These are phyloP conservation scores for Schizopygopsis pylzovi DNA, from an alignment of 2,797 vertebrate species.

Conservation along the genomic window DNA sequence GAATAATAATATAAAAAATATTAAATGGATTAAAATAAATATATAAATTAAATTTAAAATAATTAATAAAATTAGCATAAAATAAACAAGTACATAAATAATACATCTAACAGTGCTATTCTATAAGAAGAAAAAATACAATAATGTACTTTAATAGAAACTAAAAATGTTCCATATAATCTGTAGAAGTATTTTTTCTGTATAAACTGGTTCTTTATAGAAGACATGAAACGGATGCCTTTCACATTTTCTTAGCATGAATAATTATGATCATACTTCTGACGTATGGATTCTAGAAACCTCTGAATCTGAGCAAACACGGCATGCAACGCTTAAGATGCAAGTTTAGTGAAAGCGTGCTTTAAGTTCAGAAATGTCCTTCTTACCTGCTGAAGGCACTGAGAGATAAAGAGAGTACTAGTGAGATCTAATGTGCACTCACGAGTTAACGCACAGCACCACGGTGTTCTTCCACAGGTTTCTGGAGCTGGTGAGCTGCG, in stretches of 20 bases:
- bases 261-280: neutral
- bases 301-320: neutral
- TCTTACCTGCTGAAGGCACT: neutral
- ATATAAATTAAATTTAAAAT: neutral
- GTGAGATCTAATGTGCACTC: constrained; percentile 68
- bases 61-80: neutral
- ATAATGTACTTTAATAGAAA: neutral
- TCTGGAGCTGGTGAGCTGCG: constrained; percentile 93
- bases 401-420: neutral
- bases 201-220: neutral
- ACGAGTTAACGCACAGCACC: constrained; percentile 97
- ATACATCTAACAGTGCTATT: neutral
- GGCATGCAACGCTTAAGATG: neutral
- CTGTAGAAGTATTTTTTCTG: neutral
- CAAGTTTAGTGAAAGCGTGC: neutral
- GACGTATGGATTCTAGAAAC: neutral
- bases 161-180: neutral
- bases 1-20: neutral
- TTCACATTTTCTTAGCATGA: neutral
- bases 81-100: neutral
- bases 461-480: constrained; percentile 99
- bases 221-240: neutral
- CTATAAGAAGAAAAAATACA: neutral
- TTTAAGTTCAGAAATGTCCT: neutral
- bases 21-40: neutral